These are phyloP conservation scores for Varroa destructor DNA, from an alignment of 1,140 invertebrate genomes.

Conservation along the genomic window DNA sequence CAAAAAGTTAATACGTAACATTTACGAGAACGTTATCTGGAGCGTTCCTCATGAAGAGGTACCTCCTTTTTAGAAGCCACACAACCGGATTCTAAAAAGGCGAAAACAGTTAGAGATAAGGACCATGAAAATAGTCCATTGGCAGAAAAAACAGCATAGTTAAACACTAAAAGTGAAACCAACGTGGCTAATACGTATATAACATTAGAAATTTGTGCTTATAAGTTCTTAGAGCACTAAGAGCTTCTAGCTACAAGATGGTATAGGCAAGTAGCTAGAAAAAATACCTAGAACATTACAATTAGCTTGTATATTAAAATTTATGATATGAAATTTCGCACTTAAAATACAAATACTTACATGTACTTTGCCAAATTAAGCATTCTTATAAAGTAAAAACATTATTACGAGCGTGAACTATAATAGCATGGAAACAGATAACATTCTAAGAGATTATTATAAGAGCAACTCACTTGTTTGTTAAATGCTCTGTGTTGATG, in stretches of 20 bases:
- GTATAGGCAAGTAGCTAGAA: no score
- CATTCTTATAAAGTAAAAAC: no score
- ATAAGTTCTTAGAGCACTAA: not conserved
- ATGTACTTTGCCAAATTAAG: no score
- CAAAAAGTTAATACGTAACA: constrained; percentile 84
- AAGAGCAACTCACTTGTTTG: not conserved
- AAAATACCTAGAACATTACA: no score
- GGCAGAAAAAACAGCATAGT: not conserved
- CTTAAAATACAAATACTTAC: no score
- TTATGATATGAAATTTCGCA: no score
- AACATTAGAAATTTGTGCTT: not conserved
- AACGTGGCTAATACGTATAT: not conserved
- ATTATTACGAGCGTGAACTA: no score
- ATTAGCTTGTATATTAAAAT: no score
- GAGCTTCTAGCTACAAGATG: not conserved
- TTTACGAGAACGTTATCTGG: constrained; percentile 82
- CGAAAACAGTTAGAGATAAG: constrained; percentile 51
- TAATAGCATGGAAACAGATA: no score
- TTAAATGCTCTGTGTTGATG: not conserved
- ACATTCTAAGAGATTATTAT: no score
- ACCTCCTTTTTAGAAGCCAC: constrained; percentile 86
- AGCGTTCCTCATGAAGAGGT: constrained; percentile 92
- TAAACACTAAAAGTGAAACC: not conserved
- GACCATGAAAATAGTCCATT: not conserved
- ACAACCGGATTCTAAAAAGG: constrained; percentile 77